A percentile compares a stretch with the other conserved stretches of the same genome.
Conservation (phyloP, 2,797 vertebrate genomes). For the Limnodromus scolopaceus region DNA sequence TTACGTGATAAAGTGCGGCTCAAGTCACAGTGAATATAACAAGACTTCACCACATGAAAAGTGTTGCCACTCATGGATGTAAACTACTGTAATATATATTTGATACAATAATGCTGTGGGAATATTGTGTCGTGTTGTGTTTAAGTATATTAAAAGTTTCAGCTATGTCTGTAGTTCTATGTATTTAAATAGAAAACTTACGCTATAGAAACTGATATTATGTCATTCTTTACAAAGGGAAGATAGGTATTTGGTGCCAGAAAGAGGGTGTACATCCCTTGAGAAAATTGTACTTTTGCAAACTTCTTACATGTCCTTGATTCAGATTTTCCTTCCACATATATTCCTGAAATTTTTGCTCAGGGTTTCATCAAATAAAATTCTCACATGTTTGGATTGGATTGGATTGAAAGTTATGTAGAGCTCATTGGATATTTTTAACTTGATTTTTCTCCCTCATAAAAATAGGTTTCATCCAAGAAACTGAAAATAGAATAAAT, state of each 20-base stretch:
- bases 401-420: not conserved
- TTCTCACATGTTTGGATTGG: not conserved
- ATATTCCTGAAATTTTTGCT: not conserved
- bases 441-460: not conserved
- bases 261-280: not conserved
- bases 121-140: not conserved
- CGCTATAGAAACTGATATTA: not conserved
- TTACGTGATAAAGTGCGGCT: not conserved
- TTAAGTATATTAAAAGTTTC: slow-evolving; percentile 26
- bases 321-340: not conserved
- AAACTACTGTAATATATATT: not conserved
- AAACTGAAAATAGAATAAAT: not conserved
- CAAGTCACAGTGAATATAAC: not conserved
- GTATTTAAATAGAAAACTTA: not conserved
- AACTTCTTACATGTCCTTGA: not conserved
- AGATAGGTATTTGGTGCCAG: not conserved
- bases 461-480: not conserved
- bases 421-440: not conserved
- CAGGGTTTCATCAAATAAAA: not conserved
- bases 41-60: not conserved
- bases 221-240: not conserved
- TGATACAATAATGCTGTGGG: slow-evolving; percentile 19
- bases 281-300: not conserved
- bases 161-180: not conserved
- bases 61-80: not conserved